A percentile compares a stretch with the other conserved stretches of the same genome.
Evolutionary conservation across 2,888 invertebrate species (phyloP).

Genomic region (Phyllotreta striolata): DNA sequence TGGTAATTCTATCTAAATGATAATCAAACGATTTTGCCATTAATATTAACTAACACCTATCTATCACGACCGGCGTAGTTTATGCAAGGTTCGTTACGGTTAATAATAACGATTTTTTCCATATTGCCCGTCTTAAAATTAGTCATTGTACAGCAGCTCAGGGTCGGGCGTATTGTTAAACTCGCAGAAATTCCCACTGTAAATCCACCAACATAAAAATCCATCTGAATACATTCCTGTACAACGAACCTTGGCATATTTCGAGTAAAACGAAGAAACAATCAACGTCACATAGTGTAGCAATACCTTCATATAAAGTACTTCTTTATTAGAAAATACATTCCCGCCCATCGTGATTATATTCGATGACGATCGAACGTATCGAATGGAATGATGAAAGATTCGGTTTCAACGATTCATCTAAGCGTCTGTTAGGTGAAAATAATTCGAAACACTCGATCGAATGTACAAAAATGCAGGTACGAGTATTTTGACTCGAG

Average conservation of each 20-base stretch:
- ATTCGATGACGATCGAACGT: slow-evolving; percentile 19
- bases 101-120: slow-evolving; percentile 37
- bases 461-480: slow-evolving; percentile 7
- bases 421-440: slow-evolving; percentile 22
- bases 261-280: slow-evolving; percentile 20
- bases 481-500: neutral
- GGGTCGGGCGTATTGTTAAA: slow-evolving; percentile 21
- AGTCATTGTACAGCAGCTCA: slow-evolving; percentile 28
- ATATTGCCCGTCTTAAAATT: slow-evolving; percentile 41
- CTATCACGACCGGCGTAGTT: slow-evolving; percentile 33
- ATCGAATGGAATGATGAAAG: slow-evolving; percentile 27
- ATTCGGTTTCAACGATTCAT: slow-evolving; percentile 22
- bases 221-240: too few relatives aligned
- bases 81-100: slow-evolving; percentile 31
- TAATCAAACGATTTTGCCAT: slow-evolving; percentile 32
- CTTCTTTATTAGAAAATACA: slow-evolving; percentile 23
- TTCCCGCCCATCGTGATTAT: slow-evolving; percentile 23
- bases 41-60: slow-evolving; percentile 32
- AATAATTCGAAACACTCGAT: slow-evolving; percentile 5
- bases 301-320: slow-evolving; percentile 19
- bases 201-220: too few relatives aligned
- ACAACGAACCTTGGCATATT: slow-evolving; percentile 15
- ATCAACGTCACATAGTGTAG: slow-evolving; percentile 17
- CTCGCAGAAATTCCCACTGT: neutral
- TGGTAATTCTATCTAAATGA: slow-evolving; percentile 30